These are phyloP conservation scores for Abscondita cerata DNA, from an alignment of 2,888 invertebrate species.

Conservation along the genomic window DNA sequence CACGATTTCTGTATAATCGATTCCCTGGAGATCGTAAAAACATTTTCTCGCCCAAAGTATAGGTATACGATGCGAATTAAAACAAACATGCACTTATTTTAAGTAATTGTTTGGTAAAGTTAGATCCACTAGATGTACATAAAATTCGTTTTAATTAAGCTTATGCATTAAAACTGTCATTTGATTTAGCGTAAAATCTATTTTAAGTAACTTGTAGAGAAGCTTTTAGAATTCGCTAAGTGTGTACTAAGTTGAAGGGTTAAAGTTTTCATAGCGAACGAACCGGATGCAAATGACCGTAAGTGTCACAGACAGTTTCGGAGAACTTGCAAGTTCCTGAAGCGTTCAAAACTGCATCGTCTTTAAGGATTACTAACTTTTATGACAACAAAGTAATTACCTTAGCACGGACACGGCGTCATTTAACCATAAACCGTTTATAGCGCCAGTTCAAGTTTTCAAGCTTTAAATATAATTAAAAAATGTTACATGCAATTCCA, in stretches of 20 bases:
- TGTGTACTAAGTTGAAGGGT: slow-evolving; percentile 13
- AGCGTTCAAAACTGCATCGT: slow-evolving; percentile 20
- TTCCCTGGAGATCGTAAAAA: too few species aligned
- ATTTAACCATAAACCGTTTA: slow-evolving; percentile 24
- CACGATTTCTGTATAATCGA: too few species aligned
- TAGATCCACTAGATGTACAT: too few species aligned
- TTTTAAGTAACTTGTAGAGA: too few species aligned
- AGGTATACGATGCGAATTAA: too few species aligned
- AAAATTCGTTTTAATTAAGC: too few species aligned
- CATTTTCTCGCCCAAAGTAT: too few species aligned
- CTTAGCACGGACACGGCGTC: slow-evolving; percentile 12
- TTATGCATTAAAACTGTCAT: too few species aligned
- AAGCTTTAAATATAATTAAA: neutral
- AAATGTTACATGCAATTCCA: neutral
- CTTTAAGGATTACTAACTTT: slow-evolving; percentile 24
- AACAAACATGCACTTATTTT: too few species aligned
- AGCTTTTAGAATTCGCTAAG: too few species aligned
- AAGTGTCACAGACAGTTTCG: slow-evolving; percentile 25
- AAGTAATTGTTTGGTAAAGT: too few species aligned
- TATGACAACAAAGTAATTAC: slow-evolving; percentile 24
- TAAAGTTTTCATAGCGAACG: slow-evolving; percentile 26
- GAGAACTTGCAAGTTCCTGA: slow-evolving; percentile 15
- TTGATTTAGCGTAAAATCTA: too few species aligned
- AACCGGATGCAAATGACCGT: slow-evolving; percentile 37
- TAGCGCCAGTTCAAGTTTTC: neutral